A percentile compares a stretch with the other conserved stretches of the same genome.
These are phyloP conservation scores for Agrotis clavis DNA, from an alignment of 2,888 invertebrate species.

Conservation along the genomic window DNA sequence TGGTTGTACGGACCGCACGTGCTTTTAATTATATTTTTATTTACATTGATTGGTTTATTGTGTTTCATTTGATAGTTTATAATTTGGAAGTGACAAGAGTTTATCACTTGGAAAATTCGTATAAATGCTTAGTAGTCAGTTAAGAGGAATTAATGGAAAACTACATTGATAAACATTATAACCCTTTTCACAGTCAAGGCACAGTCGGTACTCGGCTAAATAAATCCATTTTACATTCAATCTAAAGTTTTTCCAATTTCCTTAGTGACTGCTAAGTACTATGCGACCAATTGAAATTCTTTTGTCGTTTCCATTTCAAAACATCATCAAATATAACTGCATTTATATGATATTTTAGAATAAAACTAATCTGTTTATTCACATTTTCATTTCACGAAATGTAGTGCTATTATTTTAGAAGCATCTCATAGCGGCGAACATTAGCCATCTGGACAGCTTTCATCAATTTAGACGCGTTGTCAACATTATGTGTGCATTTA, in stretches of 20 bases:
- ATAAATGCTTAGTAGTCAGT: background rate
- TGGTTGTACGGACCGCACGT: constrained; percentile 12
- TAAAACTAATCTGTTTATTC: background rate
- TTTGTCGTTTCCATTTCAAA: background rate
- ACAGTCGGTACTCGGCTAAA: no score
- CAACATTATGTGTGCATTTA: constrained; percentile 43
- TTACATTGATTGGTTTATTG: constrained; percentile 5
- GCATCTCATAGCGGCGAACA: constrained; percentile 10
- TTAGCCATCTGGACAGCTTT: constrained; percentile 46
- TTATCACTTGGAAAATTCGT: background rate
- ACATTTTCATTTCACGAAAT: constrained; percentile 17
- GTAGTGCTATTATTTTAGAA: constrained; percentile 14
- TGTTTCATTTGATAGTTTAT: background rate
- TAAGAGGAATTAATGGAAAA: background rate
- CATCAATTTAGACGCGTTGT: constrained; percentile 43
- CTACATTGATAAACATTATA: background rate
- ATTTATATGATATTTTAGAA: constrained; percentile 2
- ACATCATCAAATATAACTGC: constrained; percentile 6
- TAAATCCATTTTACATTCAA: background rate
- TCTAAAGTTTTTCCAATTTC: constrained; percentile 17
- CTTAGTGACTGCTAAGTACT: background rate
- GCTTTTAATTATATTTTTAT: constrained; percentile 26
- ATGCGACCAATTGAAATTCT: constrained; percentile 20
- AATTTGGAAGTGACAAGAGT: background rate
- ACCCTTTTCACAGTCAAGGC: no score